Conservation (phyloP, 2,113 vertebrate species). For the Heteronetta atricapilla region DNA sequence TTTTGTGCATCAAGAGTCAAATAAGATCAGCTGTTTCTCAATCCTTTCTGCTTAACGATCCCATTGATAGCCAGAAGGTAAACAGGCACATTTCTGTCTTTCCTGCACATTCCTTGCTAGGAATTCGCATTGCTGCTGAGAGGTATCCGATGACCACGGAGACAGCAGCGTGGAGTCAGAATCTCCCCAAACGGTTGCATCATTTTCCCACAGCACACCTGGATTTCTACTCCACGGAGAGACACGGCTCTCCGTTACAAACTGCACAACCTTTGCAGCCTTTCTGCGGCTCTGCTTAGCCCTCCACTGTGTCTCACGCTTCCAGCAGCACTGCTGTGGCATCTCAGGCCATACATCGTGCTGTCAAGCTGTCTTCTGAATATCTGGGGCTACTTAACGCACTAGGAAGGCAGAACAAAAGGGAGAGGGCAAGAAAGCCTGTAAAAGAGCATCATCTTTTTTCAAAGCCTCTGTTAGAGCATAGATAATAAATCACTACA, state of each 20-base stretch:
- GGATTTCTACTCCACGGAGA: background rate
- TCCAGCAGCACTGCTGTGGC: background rate
- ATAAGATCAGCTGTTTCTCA: constrained; percentile 23
- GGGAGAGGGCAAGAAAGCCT: background rate
- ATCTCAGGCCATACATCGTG: background rate
- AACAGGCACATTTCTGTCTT: background rate
- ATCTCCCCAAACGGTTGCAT: background rate
- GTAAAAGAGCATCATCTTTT: background rate
- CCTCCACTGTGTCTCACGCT: background rate
- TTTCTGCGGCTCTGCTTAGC: background rate
- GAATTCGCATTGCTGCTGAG: background rate
- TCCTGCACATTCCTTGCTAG: background rate
- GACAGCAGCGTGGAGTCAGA: background rate
- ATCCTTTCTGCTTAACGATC: background rate
- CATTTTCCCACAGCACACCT: background rate
- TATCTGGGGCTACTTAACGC: background rate
- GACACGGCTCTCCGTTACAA: rapidly evolving
- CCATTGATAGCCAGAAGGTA: constrained; percentile 6
- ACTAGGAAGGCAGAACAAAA: background rate
- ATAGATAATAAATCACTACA: background rate
- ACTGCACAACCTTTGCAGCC: background rate
- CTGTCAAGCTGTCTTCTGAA: background rate
- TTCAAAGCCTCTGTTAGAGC: background rate
- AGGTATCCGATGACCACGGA: rapidly evolving
- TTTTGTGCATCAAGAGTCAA: constrained; percentile 27